Conservation (phyloP, 2,113 vertebrate genomes). For the Antigone vipio region DNA sequence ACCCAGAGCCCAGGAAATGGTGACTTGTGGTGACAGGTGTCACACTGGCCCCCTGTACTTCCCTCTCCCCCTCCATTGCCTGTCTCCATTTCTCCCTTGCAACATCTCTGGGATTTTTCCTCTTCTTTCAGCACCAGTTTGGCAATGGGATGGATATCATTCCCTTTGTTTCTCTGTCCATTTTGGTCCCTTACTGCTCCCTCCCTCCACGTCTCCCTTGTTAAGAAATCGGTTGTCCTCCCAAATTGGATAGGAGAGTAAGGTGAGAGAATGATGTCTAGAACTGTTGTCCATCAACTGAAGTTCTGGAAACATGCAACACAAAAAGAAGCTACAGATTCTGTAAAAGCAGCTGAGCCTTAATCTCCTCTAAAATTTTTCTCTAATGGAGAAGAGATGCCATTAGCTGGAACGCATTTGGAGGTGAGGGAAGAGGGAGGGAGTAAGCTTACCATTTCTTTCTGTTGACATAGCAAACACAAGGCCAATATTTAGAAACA, state of each 20-base stretch:
- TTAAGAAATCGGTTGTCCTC: not conserved
- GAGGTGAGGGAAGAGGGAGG: not conserved
- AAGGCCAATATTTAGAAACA: conserved; percentile 39
- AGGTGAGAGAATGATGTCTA: not conserved
- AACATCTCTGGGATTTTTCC: conserved; percentile 33
- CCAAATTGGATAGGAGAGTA: not conserved
- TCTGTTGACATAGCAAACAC: conserved; percentile 51
- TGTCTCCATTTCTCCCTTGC: conserved; percentile 33
- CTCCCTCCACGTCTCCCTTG: conserved; percentile 35
- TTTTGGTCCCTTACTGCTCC: conserved; percentile 39
- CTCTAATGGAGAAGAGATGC: not conserved
- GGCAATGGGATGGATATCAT: conserved; percentile 38
- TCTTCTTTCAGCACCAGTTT: conserved; percentile 61
- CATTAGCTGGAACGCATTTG: not conserved
- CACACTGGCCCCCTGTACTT: conserved; percentile 24
- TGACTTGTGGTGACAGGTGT: conserved; percentile 44
- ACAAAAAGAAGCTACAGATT: not conserved
- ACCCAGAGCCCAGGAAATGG: conserved; percentile 53
- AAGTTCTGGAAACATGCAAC: not conserved
- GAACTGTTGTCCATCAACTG: not conserved
- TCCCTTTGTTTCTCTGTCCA: conserved; percentile 41
- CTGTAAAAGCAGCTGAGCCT: not conserved
- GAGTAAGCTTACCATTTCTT: conserved; percentile 6
- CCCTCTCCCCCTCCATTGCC: conserved; percentile 15
- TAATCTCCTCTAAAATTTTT: not conserved